Percentiles rank a stretch among this genome's conserved stretches.
These are phyloP conservation scores for Hyphantria cunea DNA, from an alignment of 1,140 invertebrate genomes.

Conservation along the genomic window DNA sequence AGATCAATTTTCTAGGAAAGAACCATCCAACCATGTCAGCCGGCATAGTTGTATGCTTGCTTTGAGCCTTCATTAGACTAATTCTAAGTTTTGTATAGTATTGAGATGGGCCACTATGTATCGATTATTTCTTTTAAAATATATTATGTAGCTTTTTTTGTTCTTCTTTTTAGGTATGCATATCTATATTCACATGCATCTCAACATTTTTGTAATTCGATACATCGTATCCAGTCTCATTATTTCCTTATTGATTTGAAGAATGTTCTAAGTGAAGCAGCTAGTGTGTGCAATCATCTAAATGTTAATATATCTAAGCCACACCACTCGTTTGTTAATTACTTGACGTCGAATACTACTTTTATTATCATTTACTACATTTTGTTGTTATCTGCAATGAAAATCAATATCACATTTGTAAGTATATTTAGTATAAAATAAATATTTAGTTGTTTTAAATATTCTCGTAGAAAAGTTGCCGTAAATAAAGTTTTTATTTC, in stretches of 20 bases:
- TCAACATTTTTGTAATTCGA: neutral
- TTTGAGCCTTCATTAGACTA: neutral
- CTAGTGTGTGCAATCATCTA: slow-evolving; percentile 6
- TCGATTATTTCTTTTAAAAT: neutral
- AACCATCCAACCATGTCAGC: neutral
- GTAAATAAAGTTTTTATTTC: no score
- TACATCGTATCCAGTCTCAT: neutral
- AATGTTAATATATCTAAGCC: slow-evolving; percentile 9
- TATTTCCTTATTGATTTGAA: neutral
- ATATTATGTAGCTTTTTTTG: no score
- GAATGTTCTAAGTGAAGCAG: slow-evolving; percentile 5
- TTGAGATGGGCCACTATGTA: neutral
- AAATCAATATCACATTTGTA: neutral
- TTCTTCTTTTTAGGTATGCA: no score
- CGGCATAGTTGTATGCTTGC: neutral
- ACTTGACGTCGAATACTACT: neutral
- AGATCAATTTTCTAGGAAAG: neutral
- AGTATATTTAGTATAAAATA: neutral
- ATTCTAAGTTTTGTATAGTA: neutral
- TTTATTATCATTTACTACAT: neutral
- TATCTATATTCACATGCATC: no score
- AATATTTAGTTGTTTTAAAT: no score
- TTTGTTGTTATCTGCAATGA: neutral
- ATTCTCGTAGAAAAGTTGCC: no score
- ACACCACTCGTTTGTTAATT: slow-evolving; percentile 19